A percentile compares a stretch with the other conserved stretches of the same genome.
These are phyloP conservation scores for Planiliza haematocheilus DNA, from an alignment of 2,113 vertebrate species.

Conservation along the genomic window DNA sequence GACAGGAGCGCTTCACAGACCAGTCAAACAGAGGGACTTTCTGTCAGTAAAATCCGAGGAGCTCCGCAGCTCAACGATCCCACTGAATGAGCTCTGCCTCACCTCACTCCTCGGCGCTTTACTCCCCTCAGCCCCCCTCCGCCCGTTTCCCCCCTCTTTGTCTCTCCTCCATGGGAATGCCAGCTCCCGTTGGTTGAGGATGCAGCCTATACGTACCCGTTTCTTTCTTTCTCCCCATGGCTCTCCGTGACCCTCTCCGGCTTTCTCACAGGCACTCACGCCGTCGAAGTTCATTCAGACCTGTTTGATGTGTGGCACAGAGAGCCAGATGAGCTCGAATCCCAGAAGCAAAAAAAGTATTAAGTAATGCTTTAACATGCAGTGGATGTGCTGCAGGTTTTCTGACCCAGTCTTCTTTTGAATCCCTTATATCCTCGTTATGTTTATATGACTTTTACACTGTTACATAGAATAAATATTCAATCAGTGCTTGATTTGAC, in stretches of 20 bases:
- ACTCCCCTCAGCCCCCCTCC: conserved; percentile 48
- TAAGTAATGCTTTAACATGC: too few relatives aligned
- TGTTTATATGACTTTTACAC: too few relatives aligned
- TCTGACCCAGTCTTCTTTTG: too few relatives aligned
- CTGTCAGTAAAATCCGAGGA: conserved; percentile 80
- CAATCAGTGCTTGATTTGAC: too few relatives aligned
- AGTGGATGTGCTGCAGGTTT: too few relatives aligned
- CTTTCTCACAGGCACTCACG: neutral
- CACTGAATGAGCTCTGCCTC: conserved; percentile 81
- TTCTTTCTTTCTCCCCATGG: conserved; percentile 5
- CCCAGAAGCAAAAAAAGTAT: neutral
- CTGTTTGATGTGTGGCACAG: neutral
- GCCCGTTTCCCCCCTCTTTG: conserved; percentile 57
- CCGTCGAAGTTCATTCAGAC: conserved; percentile 11
- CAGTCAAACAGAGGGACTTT: conserved; percentile 51
- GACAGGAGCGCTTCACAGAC: conserved; percentile 65
- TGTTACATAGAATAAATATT: too few relatives aligned
- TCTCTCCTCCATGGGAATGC: conserved; percentile 74
- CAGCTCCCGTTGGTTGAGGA: conserved; percentile 71
- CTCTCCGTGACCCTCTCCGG: neutral
- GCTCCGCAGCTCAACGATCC: conserved; percentile 79
- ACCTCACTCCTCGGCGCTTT: conserved; percentile 69
- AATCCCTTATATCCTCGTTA: too few relatives aligned
- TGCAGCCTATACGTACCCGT: conserved; percentile 50
- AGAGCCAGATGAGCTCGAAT: too few relatives aligned